phyloP scores from a whole-genome alignment of 2,797 vertebrate genomes.

The Apodemus agrarius region DNA sequence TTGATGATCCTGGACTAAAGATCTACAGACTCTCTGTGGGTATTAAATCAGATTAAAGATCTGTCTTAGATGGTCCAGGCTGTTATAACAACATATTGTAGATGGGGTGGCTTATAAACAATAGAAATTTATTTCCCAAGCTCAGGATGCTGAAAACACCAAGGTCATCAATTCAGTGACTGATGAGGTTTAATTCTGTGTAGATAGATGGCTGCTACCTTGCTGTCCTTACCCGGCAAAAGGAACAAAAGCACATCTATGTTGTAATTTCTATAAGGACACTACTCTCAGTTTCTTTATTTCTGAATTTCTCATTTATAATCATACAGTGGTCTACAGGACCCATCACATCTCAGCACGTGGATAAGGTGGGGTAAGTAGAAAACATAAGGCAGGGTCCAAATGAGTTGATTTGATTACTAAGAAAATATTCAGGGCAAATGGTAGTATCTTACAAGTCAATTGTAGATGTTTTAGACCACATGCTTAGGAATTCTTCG shows the following conservation, averaged over 20 bases:
- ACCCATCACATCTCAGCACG: not conserved
- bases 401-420: slow-evolving; percentile 16
- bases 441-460: not conserved
- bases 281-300: not conserved
- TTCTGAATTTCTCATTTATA: not conserved
- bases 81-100: not conserved
- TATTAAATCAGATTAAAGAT: slow-evolving; percentile 51
- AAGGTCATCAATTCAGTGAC: not conserved
- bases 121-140: not conserved
- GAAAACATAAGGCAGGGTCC: not conserved
- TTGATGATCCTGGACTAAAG: slow-evolving; percentile 47
- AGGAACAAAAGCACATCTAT: not conserved
- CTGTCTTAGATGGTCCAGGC: not conserved
- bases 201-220: not conserved
- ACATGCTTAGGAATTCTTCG: not conserved
- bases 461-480: slow-evolving; percentile 3
- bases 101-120: not conserved
- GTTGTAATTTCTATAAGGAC: not conserved
- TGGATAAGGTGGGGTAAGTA: not conserved
- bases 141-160: not conserved
- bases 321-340: not conserved
- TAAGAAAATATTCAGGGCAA: slow-evolving; percentile 40
- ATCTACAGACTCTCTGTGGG: not conserved
- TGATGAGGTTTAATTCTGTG: not conserved
- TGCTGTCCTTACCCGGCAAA: not conserved